Conservation (phyloP, 2,113 vertebrate genomes). For the Lycaon pictus region DNA sequence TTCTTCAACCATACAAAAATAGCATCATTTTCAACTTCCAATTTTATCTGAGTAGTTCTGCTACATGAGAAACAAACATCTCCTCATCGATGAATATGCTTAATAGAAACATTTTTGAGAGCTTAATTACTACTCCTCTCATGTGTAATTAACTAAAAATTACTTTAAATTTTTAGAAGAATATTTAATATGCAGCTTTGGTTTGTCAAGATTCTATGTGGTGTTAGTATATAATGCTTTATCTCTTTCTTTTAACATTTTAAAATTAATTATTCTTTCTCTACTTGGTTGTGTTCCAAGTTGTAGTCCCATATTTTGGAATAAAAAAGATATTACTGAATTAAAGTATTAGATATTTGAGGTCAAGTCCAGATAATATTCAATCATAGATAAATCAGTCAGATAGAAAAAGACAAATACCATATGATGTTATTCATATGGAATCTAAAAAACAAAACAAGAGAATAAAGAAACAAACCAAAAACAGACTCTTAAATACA, state of each 20-base stretch:
- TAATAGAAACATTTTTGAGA: slow-evolving; percentile 33
- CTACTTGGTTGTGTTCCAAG: neutral
- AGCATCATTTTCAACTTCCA: slow-evolving; percentile 16
- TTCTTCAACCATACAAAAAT: neutral
- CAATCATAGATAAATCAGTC: neutral
- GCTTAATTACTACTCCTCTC: neutral
- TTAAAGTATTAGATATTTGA: neutral
- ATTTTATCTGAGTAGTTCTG: neutral
- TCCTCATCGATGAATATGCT: neutral
- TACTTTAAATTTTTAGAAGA: slow-evolving; percentile 28
- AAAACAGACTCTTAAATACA: neutral
- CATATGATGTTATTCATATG: neutral
- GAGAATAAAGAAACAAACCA: neutral
- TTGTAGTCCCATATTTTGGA: neutral
- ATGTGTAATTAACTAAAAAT: neutral
- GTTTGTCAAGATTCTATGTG: neutral
- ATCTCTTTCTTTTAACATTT: neutral
- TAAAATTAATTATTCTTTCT: slow-evolving; percentile 38
- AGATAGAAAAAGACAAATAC: neutral
- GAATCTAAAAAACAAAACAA: neutral
- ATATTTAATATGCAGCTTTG: neutral
- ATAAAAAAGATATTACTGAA: neutral
- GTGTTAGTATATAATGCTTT: neutral
- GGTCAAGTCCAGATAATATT: neutral
- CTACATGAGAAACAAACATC: neutral